A percentile compares a stretch with the other conserved stretches of the same genome.
These are phyloP conservation scores for Neodiprion pinetum DNA, from an alignment of 1,140 invertebrate genomes.

Conservation along the genomic window DNA sequence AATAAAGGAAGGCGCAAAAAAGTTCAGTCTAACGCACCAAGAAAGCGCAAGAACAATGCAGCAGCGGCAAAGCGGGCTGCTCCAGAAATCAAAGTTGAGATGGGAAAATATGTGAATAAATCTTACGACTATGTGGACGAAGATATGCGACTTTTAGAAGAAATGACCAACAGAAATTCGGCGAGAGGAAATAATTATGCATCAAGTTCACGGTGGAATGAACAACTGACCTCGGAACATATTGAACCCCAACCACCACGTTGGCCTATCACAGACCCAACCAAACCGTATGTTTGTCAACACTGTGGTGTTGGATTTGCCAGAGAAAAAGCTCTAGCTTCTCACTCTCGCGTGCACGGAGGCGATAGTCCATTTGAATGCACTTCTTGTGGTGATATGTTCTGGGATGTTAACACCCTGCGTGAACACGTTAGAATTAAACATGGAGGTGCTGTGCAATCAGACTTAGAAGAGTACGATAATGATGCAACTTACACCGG, in stretches of 20 bases:
- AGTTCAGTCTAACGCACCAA: slow-evolving; percentile 48
- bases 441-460: slow-evolving; percentile 59
- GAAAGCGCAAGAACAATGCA: slow-evolving; percentile 51
- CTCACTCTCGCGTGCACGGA: slow-evolving; percentile 74
- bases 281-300: slow-evolving; percentile 81
- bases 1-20: slow-evolving; percentile 58
- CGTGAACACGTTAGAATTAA: slow-evolving; percentile 71
- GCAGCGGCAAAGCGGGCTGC: slow-evolving; percentile 37
- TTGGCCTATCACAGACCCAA: slow-evolving; percentile 73
- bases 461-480: slow-evolving; percentile 61
- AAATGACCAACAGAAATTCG: slow-evolving; percentile 50
- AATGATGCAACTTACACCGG: slow-evolving; percentile 66
- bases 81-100: slow-evolving; percentile 41
- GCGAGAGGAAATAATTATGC: slow-evolving; percentile 60
- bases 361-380: slow-evolving; percentile 81
- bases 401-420: slow-evolving; percentile 74
- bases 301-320: slow-evolving; percentile 81
- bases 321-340: slow-evolving; percentile 79
- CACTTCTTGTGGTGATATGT: slow-evolving; percentile 78
- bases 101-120: slow-evolving; percentile 48
- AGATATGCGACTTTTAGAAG: slow-evolving; percentile 58
- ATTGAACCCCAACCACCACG: slow-evolving; percentile 48
- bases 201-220: slow-evolving; percentile 52
- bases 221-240: slow-evolving; percentile 38
- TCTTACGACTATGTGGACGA: slow-evolving; percentile 60